Percentiles rank a stretch among this genome's conserved stretches.
Conservation (phyloP, 2,888 invertebrate species). For the Caenorhabditis sinica region DNA sequence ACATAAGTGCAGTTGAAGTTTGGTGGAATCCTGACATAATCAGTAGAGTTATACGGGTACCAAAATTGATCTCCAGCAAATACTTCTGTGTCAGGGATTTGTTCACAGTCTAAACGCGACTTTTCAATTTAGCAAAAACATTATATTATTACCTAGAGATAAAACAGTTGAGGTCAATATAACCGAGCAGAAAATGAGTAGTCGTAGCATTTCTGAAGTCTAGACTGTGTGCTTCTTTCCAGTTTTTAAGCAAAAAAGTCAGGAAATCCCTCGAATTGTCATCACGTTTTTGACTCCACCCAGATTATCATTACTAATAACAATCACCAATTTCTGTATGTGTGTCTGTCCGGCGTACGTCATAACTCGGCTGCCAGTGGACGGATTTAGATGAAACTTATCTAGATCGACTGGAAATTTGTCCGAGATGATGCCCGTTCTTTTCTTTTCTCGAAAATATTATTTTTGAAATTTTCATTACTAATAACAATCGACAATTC, state of each 20-base stretch:
- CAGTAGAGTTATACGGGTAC: background rate
- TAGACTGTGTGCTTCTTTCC: background rate
- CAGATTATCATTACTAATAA: too few relatives aligned
- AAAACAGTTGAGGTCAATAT: background rate
- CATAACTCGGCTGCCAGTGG: too few relatives aligned
- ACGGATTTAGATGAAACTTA: too few relatives aligned
- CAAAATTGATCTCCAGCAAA: slow-evolving; percentile 9
- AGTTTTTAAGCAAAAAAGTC: background rate
- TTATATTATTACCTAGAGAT: background rate
- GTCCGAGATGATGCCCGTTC: too few relatives aligned
- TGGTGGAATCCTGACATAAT: slow-evolving; percentile 9
- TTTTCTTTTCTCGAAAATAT: too few relatives aligned
- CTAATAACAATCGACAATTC: too few relatives aligned
- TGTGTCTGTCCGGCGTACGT: too few relatives aligned
- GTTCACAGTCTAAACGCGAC: slow-evolving; percentile 8
- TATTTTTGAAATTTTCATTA: too few relatives aligned
- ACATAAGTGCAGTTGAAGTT: slow-evolving; percentile 38
- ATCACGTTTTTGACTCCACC: background rate
- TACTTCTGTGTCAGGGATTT: slow-evolving; percentile 14
- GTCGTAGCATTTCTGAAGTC: background rate
- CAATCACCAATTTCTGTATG: too few relatives aligned
- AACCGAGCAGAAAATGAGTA: background rate
- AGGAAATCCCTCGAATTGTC: background rate
- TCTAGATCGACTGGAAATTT: too few relatives aligned
- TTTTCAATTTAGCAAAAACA: background rate